Base-by-base conservation (phyloP, 2,888 invertebrate species). In the Tipula confusa region DNA sequence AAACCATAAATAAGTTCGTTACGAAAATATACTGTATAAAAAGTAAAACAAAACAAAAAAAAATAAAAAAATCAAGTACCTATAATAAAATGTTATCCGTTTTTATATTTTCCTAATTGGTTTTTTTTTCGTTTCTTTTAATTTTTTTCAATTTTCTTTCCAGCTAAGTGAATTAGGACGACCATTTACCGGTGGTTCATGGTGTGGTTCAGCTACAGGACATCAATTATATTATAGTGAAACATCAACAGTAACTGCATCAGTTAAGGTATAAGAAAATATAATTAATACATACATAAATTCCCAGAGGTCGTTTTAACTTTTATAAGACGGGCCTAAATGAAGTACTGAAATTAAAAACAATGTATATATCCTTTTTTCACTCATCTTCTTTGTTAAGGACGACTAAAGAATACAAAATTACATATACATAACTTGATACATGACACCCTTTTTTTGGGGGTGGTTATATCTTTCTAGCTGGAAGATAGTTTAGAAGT, bases 171-270 rank as follows among this genome's bases (percentile, higher is more conserved):
- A 96, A 90, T 92, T 96, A 86, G 95, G 95, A 24, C 92, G 95
- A 79, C 96, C 96, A 15, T 96, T 96, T 90, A 96, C 96, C 31
- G 96, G 96, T 80, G 96, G 97, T 85, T 95, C 95, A 24, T 97
- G 96, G 96, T 97, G 97, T 89, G 97, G 96, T 84, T 92, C 93
- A 84, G 94, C 95, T 81, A 93, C 94, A 31, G 95, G 95, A 84
- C 93, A 93, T 38, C 95, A 96, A 84, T 93, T 95, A 83, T 96
- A 96, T 90, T 96, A 95, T 91, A 96, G 96, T 89, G 96, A 96
- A 91, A 96, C 96, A 84, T 94, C 95, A 87, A 96, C 96, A 64
- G 95, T 96, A 85, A 97, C 96, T 24, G 95, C 96, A 9, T 95
- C 95, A 83, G 93, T 96, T 80, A 94, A 95, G 88, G 91, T 96